Evolutionary conservation across 2,113 vertebrate genomes (phyloP).

Genomic region (Gymnorhina tibicen): DNA sequence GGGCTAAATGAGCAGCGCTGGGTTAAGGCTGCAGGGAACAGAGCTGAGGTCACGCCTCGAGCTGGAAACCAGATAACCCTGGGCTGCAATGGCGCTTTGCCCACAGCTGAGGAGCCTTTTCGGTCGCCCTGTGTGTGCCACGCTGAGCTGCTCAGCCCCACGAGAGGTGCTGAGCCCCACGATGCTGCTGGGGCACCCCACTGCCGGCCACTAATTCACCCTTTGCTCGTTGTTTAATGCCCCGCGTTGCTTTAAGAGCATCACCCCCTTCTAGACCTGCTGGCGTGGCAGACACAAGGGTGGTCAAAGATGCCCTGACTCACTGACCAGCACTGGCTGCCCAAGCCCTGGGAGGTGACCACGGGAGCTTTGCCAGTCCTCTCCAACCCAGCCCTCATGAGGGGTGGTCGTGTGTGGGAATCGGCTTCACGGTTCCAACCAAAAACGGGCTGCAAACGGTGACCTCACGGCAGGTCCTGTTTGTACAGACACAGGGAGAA

Average conservation of each 20-base stretch:
- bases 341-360: neutral
- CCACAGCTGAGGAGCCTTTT: neutral
- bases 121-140: neutral
- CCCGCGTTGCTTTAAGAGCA: neutral
- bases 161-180: rapidly evolving
- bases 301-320: neutral
- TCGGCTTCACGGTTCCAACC: neutral
- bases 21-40: neutral
- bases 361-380: neutral
- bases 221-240: neutral
- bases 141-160: neutral
- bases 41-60: neutral
- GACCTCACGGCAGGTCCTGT: slow-evolving; percentile 23
- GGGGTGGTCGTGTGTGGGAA: neutral
- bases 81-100: neutral
- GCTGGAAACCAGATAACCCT: neutral
- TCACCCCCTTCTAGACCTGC: neutral
- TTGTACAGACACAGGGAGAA: slow-evolving; percentile 47
- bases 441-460: neutral
- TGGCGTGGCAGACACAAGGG: neutral
- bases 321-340: neutral
- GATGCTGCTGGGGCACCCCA: neutral
- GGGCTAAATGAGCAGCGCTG: neutral
- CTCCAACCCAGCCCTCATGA: neutral
- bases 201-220: neutral